A percentile compares a stretch with the other conserved stretches of the same genome.
phyloP scores from a whole-genome alignment of 2,888 invertebrate genomes.

The Boloria selene region DNA sequence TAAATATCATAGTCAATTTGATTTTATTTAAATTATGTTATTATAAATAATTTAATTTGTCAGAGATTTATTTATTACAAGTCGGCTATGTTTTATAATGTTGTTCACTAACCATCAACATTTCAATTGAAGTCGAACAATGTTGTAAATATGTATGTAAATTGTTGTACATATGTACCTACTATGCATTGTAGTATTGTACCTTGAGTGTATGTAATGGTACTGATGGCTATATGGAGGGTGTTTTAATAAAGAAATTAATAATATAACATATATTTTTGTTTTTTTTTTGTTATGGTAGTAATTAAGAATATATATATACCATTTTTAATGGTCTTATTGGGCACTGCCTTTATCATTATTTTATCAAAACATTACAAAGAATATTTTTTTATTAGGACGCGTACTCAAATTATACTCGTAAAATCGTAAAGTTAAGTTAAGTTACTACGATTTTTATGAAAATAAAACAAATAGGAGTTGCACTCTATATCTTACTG shows the following conservation, averaged over 20 bases:
- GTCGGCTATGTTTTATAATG: conserved; percentile 37
- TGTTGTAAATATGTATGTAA: conserved; percentile 59
- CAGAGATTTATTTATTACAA: conserved; percentile 42
- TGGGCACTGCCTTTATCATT: no score
- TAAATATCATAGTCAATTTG: conserved; percentile 36
- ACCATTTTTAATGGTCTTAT: no score
- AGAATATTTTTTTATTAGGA: no score
- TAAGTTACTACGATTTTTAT: no score
- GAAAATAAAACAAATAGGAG: no score
- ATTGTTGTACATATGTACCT: conserved; percentile 61
- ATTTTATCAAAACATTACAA: no score
- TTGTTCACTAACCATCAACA: conserved; percentile 37
- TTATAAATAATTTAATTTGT: conserved; percentile 37
- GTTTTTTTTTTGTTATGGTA: conserved; percentile 14
- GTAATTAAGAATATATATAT: no score
- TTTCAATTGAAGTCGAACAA: conserved; percentile 36
- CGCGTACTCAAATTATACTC: no score
- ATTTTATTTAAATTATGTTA: conserved; percentile 32
- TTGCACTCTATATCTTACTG: no score
- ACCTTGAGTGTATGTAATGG: conserved; percentile 70
- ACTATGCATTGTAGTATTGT: conserved; percentile 61
- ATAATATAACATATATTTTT: conserved; percentile 52
- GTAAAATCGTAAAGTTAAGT: no score
- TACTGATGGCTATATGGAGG: conserved; percentile 69
- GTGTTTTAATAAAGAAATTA: conserved; percentile 80